These are phyloP conservation scores for Linyphia triangularis DNA, from an alignment of 2,888 invertebrate genomes.

Conservation along the genomic window DNA sequence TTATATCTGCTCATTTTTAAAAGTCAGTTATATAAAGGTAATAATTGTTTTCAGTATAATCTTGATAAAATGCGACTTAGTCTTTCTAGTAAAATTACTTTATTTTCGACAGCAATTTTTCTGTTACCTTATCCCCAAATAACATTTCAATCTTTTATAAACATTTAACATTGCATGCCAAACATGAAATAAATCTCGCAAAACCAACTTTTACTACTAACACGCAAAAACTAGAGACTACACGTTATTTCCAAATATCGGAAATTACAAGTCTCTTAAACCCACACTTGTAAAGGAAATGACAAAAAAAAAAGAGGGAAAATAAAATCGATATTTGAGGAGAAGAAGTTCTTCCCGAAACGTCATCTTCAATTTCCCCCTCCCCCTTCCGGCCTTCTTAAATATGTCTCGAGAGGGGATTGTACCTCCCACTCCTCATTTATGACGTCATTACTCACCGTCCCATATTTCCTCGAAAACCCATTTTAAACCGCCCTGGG, in stretches of 20 bases:
- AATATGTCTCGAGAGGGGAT: not conserved
- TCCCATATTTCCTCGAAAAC: constrained; percentile 49
- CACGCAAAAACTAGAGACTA: no score
- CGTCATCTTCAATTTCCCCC: not conserved
- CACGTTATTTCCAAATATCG: not conserved
- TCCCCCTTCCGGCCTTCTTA: not conserved
- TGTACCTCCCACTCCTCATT: constrained; percentile 24
- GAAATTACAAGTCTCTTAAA: not conserved
- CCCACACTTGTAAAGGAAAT: not conserved
- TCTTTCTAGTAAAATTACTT: no score
- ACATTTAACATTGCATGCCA: no score
- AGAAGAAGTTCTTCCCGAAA: not conserved
- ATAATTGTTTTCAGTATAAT: no score
- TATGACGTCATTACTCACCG: constrained; percentile 59
- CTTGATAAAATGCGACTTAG: no score
- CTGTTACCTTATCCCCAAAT: no score
- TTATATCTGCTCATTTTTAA: no score
- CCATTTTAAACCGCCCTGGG: constrained; percentile 26
- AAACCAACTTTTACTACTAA: no score
- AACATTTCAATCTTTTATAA: no score
- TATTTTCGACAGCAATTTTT: no score
- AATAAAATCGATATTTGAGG: not conserved
- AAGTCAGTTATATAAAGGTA: no score
- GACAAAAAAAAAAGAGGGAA: not conserved
- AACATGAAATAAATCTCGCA: no score